phyloP scores from a whole-genome alignment of 2,888 invertebrate genomes.

The Busseola fusca region DNA sequence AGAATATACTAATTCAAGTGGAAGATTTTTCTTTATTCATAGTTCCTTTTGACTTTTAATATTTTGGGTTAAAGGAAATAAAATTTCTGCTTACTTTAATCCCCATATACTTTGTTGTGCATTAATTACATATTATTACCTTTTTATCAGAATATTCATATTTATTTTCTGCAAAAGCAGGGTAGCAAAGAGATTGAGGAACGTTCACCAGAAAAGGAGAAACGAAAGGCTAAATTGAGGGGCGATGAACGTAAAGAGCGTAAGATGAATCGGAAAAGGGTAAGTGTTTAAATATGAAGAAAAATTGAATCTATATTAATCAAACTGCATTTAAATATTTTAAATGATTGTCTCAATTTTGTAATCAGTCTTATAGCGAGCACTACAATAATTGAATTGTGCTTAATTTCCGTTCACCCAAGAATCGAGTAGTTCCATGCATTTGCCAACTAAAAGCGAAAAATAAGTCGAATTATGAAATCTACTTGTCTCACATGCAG shows the following conservation, averaged over 20 bases:
- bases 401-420: slow-evolving; percentile 1
- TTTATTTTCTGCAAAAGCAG: slow-evolving; percentile 82
- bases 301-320: slow-evolving; percentile 5
- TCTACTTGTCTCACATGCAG: background rate
- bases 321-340: background rate
- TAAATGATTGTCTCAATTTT: background rate
- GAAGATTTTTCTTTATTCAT: slow-evolving; percentile 69
- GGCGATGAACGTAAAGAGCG: slow-evolving; percentile 92
- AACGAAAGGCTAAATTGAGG: slow-evolving; percentile 90
- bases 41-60: slow-evolving; percentile 76
- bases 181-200: slow-evolving; percentile 89
- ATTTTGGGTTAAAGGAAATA: slow-evolving; percentile 24
- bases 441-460: slow-evolving; percentile 1
- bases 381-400: background rate
- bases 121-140: slow-evolving; percentile 5
- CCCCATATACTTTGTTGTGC: slow-evolving; percentile 16
- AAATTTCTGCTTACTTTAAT: slow-evolving; percentile 33
- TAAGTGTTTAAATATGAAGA: slow-evolving; percentile 74
- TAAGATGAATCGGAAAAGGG: slow-evolving; percentile 94
- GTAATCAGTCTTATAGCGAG: background rate
- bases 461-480: background rate
- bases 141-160: slow-evolving; percentile 53
- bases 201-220: slow-evolving; percentile 91
- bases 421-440: background rate
- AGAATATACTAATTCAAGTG: background rate